Evolutionary conservation across 2,888 invertebrate species (phyloP), one percentile per base, ranked within the genome.

Genomic region (Drosophila longiperda): DNA sequence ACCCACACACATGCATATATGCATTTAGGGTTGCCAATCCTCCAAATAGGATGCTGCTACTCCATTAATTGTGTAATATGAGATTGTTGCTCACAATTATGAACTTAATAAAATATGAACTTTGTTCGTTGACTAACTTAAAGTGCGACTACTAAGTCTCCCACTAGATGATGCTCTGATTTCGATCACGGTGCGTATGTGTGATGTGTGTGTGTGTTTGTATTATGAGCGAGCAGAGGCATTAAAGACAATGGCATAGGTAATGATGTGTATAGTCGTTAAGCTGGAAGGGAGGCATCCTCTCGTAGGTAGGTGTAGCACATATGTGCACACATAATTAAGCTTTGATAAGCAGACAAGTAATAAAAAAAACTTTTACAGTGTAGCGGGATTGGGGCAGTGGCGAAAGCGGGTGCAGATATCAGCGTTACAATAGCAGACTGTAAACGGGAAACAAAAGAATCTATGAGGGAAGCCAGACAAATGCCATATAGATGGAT

Each of bases 311-410:
- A 77, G 76, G 68, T 59, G 67, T 64, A 61, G 79, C 38, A 62
- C 65, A 69, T 73, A 65, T 85, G 76, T 76, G 75, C 71, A 73
- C 71, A 79, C 84, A 84, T 87, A 86, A 86, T 86, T 87, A 87
- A 82, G 84, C 89, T 89, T 89, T 89, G 85, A 86, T 86, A 86
- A 87, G 87, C 89, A 86, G 82, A 70, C 84, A 81, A 81, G 87
- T 88, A 86, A 83, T 80, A 78, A 76, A 78, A 76, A 78, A 76
- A 75, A 79, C 64, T 75, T 79, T 78, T 53, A 20, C 73, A 40
- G 17, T 52, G 57, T n/a, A 26, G 23, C 20, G 36, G 26, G 52
- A 57, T n/a, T n/a, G 40, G 40, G 11, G 45, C 6, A 1, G 40
- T n/a, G 57, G 45, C 33, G 29, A 12, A 3, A 34, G 26, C 32